These are phyloP conservation scores for Dynastes tityus DNA, from an alignment of 2,888 invertebrate genomes.

Conservation along the genomic window DNA sequence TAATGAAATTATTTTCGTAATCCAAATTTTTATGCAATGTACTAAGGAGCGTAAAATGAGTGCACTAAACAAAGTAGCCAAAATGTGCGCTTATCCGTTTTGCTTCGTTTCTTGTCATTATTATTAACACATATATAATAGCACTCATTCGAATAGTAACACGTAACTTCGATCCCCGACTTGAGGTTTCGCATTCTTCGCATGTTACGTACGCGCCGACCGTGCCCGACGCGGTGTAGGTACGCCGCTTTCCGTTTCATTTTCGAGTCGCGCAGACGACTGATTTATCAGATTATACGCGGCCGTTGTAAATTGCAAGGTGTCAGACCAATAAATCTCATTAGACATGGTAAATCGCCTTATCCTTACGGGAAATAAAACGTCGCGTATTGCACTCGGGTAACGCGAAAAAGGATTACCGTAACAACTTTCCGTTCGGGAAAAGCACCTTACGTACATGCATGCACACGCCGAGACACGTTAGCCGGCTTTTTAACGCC, in stretches of 20 bases:
- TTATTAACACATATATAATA: no score
- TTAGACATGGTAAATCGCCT: constrained; percentile 53
- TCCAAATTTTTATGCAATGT: no score
- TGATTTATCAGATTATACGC: constrained; percentile 53
- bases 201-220: constrained; percentile 11
- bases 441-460: constrained; percentile 37
- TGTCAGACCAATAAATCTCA: constrained; percentile 53
- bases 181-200: constrained; percentile 20
- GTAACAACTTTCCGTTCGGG: constrained; percentile 46
- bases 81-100: no score
- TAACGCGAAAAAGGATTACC: constrained; percentile 52
- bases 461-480: constrained; percentile 21
- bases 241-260: constrained; percentile 44
- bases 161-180: background rate
- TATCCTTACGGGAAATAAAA: constrained; percentile 52
- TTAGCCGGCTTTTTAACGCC: constrained; percentile 43
- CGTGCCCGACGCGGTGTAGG: background rate
- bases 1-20: no score
- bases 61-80: no score
- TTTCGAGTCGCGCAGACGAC: constrained; percentile 43
- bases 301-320: constrained; percentile 51
- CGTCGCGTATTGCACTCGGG: constrained; percentile 50
- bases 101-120: no score
- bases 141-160: background rate
- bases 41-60: no score